These are phyloP conservation scores for Andrena bicolor DNA, from an alignment of 2,888 invertebrate species.

Conservation along the genomic window DNA sequence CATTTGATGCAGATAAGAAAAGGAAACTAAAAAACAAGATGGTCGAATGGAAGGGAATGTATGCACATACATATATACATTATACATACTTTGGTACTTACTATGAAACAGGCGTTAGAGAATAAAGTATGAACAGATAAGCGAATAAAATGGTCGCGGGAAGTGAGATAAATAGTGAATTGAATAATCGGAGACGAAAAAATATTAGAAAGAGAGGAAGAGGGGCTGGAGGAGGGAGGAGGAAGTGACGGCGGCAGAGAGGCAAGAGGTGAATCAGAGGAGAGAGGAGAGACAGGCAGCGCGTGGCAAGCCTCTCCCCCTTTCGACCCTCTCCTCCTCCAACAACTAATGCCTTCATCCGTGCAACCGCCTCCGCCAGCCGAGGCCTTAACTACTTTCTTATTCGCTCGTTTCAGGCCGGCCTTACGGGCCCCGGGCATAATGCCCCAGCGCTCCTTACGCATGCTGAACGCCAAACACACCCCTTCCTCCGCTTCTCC, in stretches of 20 bases:
- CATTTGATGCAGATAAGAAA: too few species aligned
- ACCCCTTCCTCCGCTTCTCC: constrained; percentile 49
- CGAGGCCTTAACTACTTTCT: constrained; percentile 76
- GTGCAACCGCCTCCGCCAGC: constrained; percentile 63
- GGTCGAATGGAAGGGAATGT: too few species aligned
- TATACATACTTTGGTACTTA: not conserved
- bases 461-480: constrained; percentile 78
- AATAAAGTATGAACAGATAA: not conserved
- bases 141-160: constrained; percentile 10
- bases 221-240: constrained; percentile 22
- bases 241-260: constrained; percentile 35
- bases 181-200: constrained; percentile 27
- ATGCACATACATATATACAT: too few species aligned
- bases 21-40: too few species aligned
- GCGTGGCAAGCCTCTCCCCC: constrained; percentile 78
- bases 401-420: constrained; percentile 75
- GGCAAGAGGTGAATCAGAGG: constrained; percentile 51
- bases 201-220: constrained; percentile 41
- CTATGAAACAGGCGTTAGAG: not conserved
- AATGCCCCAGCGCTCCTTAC: constrained; percentile 78
- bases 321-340: constrained; percentile 57
- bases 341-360: constrained; percentile 59
- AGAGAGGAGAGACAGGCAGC: constrained; percentile 78
- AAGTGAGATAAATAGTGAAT: constrained; percentile 19
- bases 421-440: constrained; percentile 62